Evolutionary conservation across 2,113 vertebrate genomes (phyloP).

Genomic region (Athene cunicularia): DNA sequence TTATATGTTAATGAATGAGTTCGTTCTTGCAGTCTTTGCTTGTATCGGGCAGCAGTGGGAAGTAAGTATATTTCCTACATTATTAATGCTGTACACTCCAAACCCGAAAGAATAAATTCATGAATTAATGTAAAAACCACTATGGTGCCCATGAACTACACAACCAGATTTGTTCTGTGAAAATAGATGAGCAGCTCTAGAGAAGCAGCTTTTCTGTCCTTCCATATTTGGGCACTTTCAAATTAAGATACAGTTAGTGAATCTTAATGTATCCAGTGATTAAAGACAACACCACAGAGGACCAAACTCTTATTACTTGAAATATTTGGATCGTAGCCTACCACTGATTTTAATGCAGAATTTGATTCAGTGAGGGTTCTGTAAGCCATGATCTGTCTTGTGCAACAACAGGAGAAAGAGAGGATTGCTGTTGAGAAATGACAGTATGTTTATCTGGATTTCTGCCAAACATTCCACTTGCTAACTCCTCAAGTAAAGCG

Average conservation of each 20-base stretch:
- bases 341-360: not conserved
- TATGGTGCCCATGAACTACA: not conserved
- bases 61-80: not conserved
- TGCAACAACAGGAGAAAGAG: not conserved
- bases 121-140: not conserved
- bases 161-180: not conserved
- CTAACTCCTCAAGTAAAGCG: not conserved
- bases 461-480: not conserved
- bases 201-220: not conserved
- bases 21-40: not conserved
- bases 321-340: not conserved
- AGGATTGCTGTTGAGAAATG: not conserved
- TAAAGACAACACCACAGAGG: not conserved
- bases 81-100: not conserved
- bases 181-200: not conserved
- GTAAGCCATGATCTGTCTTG: not conserved
- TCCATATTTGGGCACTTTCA: not conserved
- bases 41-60: not conserved
- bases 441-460: not conserved
- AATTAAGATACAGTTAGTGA: not conserved
- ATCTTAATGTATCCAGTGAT: not conserved
- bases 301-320: not conserved
- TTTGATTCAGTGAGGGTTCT: not conserved
- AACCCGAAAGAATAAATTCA: not conserved
- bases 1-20: not conserved